Evolutionary conservation across 1,140 invertebrate species (phyloP).

Genomic region (Uloborus diversus): DNA sequence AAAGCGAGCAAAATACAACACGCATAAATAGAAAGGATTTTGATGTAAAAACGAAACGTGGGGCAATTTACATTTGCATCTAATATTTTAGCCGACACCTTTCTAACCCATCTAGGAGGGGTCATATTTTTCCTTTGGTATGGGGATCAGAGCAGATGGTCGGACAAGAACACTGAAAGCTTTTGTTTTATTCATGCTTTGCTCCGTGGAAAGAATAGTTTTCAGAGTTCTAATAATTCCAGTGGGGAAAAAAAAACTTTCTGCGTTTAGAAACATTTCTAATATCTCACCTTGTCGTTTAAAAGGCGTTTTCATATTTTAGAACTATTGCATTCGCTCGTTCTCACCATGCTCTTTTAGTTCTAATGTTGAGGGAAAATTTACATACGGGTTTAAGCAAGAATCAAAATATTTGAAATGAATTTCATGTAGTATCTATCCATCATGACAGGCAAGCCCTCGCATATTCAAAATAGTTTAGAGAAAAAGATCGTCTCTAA

Average conservation of each 20-base stretch:
- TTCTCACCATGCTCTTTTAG: not conserved
- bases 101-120: not conserved
- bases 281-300: not conserved
- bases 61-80: conserved; percentile 15
- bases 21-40: not conserved
- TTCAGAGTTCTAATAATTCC: no score
- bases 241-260: not conserved
- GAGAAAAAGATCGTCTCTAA: no score
- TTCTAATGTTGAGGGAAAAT: no score
- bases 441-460: no score
- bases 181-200: conserved; percentile 16
- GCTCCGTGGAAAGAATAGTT: no score
- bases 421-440: no score
- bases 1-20: not conserved
- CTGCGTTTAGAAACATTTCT: not conserved
- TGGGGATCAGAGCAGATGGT: no score
- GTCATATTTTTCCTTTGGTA: no score
- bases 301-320: not conserved
- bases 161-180: not conserved
- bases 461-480: no score
- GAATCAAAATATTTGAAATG: no score
- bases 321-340: not conserved
- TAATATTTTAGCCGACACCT: not conserved
- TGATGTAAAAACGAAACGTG: conserved; percentile 6
- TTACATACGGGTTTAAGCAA: no score